phyloP scores from a whole-genome alignment of 2,113 vertebrate species.

The Melanerpes aurifrons region DNA sequence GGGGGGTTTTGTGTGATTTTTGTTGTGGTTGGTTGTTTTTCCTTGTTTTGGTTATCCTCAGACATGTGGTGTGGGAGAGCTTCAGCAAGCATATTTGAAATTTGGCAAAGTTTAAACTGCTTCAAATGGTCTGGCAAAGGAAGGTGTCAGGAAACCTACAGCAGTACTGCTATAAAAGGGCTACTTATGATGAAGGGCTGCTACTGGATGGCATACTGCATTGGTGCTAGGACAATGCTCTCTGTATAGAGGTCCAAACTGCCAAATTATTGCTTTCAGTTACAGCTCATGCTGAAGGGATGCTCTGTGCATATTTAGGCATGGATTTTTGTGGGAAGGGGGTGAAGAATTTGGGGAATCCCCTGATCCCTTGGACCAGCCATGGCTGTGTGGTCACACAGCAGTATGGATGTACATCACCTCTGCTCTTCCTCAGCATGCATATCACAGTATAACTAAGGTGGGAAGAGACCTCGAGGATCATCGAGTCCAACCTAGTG shows the following conservation, averaged over 20 bases:
- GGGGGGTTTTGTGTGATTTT: not conserved
- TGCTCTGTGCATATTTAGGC: not conserved
- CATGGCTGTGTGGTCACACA: not conserved
- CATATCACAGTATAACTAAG: no score
- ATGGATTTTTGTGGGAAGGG: not conserved
- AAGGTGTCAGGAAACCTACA: not conserved
- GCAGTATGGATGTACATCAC: not conserved
- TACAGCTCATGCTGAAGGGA: not conserved
- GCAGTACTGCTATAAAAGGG: not conserved
- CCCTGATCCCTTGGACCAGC: not conserved
- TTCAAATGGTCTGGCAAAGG: not conserved
- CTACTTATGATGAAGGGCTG: not conserved
- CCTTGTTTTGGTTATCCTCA: not conserved
- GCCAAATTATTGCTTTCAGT: not conserved
- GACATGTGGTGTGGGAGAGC: not conserved
- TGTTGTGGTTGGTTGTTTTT: not conserved
- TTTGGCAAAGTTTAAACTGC: conserved; percentile 7
- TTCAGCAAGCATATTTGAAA: not conserved
- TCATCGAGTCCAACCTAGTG: no score
- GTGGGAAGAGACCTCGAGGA: no score
- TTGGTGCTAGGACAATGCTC: not conserved
- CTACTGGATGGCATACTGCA: not conserved
- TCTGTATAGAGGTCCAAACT: not conserved
- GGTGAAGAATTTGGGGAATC: not conserved
- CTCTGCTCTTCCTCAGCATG: not conserved